Percentiles rank a stretch among this genome's conserved stretches.
phyloP scores from a whole-genome alignment of 2,113 vertebrate genomes.

The Corythaixoides concolor region DNA sequence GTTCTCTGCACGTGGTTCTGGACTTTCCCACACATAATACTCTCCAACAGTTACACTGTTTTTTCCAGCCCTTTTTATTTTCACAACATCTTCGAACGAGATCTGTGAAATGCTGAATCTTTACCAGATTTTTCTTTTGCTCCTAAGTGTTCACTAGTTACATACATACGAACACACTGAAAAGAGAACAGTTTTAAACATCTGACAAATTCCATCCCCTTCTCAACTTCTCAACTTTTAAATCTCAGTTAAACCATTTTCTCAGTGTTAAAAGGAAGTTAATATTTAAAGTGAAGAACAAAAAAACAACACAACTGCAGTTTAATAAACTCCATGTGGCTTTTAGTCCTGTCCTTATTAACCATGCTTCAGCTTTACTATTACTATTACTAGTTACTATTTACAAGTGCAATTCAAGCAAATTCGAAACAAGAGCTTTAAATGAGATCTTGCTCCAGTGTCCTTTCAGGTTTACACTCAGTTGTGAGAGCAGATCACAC shows the following conservation, averaged over 20 bases:
- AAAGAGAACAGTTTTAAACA: slow-evolving; percentile 45
- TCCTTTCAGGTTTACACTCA: background rate
- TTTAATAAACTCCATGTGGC: background rate
- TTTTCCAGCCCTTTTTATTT: slow-evolving; percentile 43
- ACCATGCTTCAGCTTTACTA: background rate
- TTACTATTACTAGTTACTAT: too few relatives aligned
- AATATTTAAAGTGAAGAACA: slow-evolving; percentile 7
- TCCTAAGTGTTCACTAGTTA: slow-evolving; percentile 38
- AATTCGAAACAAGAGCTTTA: background rate
- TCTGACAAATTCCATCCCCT: slow-evolving; percentile 49
- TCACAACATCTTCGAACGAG: slow-evolving; percentile 25
- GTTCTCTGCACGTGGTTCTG: background rate
- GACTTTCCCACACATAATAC: background rate
- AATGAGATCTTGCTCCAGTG: background rate
- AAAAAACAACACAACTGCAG: background rate
- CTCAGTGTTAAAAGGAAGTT: slow-evolving; percentile 21
- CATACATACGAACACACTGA: background rate
- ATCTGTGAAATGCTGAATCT: slow-evolving; percentile 41
- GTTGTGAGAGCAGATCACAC: background rate
- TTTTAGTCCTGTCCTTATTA: background rate
- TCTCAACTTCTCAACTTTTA: slow-evolving; percentile 39
- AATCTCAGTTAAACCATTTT: slow-evolving; percentile 35
- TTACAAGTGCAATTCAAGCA: background rate
- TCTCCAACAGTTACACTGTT: slow-evolving; percentile 19
- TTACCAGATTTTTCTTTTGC: slow-evolving; percentile 31